phyloP scores from a whole-genome alignment of 2,113 vertebrate species.

The Aphelocoma coerulescens region DNA sequence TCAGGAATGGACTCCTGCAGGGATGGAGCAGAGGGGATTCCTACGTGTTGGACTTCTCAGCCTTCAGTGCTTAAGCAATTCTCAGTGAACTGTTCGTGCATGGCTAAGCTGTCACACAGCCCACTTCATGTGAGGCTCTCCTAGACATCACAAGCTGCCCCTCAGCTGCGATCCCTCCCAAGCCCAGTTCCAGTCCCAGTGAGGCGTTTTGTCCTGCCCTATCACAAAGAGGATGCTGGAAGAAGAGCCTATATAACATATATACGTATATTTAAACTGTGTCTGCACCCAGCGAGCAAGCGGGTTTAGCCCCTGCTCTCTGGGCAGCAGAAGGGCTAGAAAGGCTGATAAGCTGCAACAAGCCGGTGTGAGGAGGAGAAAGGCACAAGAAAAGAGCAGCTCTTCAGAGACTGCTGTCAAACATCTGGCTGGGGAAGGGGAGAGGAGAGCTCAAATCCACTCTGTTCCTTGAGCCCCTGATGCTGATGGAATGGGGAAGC shows the following conservation, averaged over 20 bases:
- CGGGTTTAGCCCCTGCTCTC: neutral
- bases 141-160: neutral
- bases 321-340: slow-evolving; percentile 20
- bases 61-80: neutral
- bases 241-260: slow-evolving; percentile 35
- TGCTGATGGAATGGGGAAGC: slow-evolving; percentile 60
- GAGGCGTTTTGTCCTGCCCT: neutral
- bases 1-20: neutral
- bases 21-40: neutral
- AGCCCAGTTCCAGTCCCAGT: neutral
- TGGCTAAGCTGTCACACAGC: neutral
- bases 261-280: neutral
- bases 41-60: neutral
- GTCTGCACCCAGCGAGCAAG: slow-evolving; percentile 40
- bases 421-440: slow-evolving; percentile 56
- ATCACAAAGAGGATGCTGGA: neutral
- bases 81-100: neutral
- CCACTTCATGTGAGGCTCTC: neutral
- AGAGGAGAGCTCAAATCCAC: slow-evolving; percentile 54
- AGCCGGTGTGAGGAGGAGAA: slow-evolving; percentile 62
- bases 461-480: slow-evolving; percentile 55
- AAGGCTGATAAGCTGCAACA: slow-evolving; percentile 61
- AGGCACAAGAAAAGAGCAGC: slow-evolving; percentile 77
- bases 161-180: neutral
- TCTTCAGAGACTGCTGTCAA: slow-evolving; percentile 57